Evolutionary conservation across 1,140 invertebrate species (phyloP).

Genomic region (Batillaria attramentaria): DNA sequence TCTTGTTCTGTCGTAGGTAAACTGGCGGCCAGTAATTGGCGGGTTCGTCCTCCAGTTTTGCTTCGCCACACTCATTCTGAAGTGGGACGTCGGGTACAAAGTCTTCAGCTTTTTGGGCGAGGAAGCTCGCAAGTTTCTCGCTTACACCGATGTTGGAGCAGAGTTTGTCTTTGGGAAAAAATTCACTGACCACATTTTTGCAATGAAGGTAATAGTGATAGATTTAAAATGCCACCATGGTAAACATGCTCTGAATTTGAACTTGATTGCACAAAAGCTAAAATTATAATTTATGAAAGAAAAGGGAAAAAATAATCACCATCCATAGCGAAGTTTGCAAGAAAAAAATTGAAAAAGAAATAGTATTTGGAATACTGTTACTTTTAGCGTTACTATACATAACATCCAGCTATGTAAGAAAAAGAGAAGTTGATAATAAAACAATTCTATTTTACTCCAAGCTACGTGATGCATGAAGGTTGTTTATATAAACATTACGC

Average conservation of each 20-base stretch:
- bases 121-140: conserved; percentile 81
- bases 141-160: conserved; percentile 83
- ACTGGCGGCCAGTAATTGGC: conserved; percentile 70
- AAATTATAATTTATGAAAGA: neutral
- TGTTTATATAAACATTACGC: too few species aligned
- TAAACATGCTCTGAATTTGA: neutral
- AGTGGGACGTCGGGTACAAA: conserved; percentile 84
- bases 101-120: conserved; percentile 86
- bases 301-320: neutral
- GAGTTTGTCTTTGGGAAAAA: conserved; percentile 87
- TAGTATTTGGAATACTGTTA: neutral
- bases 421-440: too few species aligned
- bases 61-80: conserved; percentile 87
- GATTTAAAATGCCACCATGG: neutral
- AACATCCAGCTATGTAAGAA: too few species aligned
- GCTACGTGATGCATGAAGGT: too few species aligned
- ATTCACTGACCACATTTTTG: conserved; percentile 62
- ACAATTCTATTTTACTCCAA: too few species aligned
- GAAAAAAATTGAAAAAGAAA: neutral
- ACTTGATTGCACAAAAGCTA: neutral
- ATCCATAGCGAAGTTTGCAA: too few species aligned
- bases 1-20: too few species aligned
- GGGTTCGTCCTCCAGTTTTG: conserved; percentile 89
- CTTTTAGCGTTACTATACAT: too few species aligned
- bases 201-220: conserved; percentile 56